Base-by-base conservation (phyloP, 2,113 vertebrate species). In the Anolis sagrei region DNA sequence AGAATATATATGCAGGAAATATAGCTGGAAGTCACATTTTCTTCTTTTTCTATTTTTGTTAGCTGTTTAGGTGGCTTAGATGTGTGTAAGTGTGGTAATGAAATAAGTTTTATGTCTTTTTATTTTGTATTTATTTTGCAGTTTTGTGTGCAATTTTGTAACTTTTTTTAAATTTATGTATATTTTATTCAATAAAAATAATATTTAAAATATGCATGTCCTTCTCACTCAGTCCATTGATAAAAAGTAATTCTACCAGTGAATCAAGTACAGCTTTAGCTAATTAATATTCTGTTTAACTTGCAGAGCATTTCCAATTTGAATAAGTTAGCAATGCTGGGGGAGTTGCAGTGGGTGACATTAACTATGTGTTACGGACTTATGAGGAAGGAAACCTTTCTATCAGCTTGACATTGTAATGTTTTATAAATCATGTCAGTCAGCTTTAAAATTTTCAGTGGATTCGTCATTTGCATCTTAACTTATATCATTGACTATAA, bases 281-380 rank as follows among this genome's bases (percentile, higher is more conserved):
- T 75, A 75, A 75, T 83, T 75, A 75, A 83, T 48, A 54, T 75
- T 64, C 54, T 48, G 51, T 64, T 83, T 64, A 66, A 75, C 9
- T 75, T 27, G 32, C 64, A n/a, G 6, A 64, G 19, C 29, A 48
- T 61, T 49, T 29, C 27, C 29, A 76, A 36, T 34, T 66, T 58
- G 76, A 76, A 39, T 83, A 83, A 23, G 29, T 83, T 76, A 64
- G 36, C 34, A 62, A 19, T 62, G 18, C 16, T 61, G n/a, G n/a
- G 51, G 72, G 62, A 48, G 44, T 14, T 16, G 14, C 19, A 62
- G 3, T 44, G 61, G 34, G 23, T 64, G 77, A 79, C 9, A 39
- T 58, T 34, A 74, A n/a, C 72, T 61, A 74, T 62, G 16, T 62
- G 16, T 39, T 62, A 83, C 74, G 70, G 61, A 34, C 29, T 61